Evolutionary conservation across 2,888 invertebrate species (phyloP).

Genomic region (Lasioglossum lativentre): DNA sequence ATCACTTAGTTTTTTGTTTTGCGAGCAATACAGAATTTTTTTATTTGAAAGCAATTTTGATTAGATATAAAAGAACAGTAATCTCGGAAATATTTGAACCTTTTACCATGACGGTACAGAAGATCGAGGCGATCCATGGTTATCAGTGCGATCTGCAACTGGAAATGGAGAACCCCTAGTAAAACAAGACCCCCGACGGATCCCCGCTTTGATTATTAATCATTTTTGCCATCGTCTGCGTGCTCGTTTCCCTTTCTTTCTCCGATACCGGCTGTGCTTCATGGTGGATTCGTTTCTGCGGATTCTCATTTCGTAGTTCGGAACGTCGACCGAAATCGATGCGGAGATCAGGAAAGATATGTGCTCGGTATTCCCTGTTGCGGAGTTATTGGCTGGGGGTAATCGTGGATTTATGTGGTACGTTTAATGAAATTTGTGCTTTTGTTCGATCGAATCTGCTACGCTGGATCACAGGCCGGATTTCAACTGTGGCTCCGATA

Average conservation of each 20-base stretch:
- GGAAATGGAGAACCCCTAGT: slow-evolving; percentile 10
- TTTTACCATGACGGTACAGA: background rate
- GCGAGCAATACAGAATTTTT: too few relatives aligned
- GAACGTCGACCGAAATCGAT: slow-evolving; percentile 46
- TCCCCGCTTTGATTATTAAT: slow-evolving; percentile 36
- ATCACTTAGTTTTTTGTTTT: too few relatives aligned
- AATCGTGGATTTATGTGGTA: slow-evolving; percentile 52
- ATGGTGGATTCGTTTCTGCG: background rate
- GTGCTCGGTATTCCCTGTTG: slow-evolving; percentile 41
- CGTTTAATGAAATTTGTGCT: slow-evolving; percentile 54
- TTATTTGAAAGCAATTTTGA: too few relatives aligned
- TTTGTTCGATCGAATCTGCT: slow-evolving; percentile 14
- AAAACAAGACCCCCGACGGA: background rate
- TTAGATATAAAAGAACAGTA: background rate
- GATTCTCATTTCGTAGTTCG: slow-evolving; percentile 21
- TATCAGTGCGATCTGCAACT: slow-evolving; percentile 13
- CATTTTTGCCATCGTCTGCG: slow-evolving; percentile 13
- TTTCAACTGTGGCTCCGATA: background rate
- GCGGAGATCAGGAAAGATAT: slow-evolving; percentile 45
- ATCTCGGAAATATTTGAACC: background rate
- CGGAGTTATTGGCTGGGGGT: slow-evolving; percentile 42
- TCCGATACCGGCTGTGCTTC: background rate
- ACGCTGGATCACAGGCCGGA: background rate
- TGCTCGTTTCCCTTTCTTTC: slow-evolving; percentile 1
- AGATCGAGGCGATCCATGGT: slow-evolving; percentile 23